Evolutionary conservation across 2,888 invertebrate genomes (phyloP).

Genomic region (Rhingia rostrata): DNA sequence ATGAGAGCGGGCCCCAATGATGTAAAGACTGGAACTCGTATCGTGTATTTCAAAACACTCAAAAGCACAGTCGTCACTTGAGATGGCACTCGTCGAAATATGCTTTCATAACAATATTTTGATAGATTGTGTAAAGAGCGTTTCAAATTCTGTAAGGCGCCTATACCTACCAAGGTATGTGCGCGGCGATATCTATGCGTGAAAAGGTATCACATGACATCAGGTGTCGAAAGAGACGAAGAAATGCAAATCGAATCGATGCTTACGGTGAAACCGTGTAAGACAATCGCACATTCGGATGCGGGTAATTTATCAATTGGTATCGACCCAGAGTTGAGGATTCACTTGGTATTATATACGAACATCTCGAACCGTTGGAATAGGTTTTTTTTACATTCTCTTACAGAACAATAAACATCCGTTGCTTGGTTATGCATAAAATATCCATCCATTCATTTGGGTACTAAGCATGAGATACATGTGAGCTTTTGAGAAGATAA

Average conservation of each 20-base stretch:
- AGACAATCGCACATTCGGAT: slow-evolving; percentile 38
- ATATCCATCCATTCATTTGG: slow-evolving; percentile 16
- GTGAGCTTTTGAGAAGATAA: slow-evolving; percentile 30
- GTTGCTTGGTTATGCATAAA: slow-evolving; percentile 41
- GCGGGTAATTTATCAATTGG: slow-evolving; percentile 64
- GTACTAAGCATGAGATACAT: not conserved
- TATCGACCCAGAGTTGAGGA: slow-evolving; percentile 25
- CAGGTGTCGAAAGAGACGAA: slow-evolving; percentile 42
- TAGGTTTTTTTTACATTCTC: not conserved
- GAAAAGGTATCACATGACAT: slow-evolving; percentile 8
- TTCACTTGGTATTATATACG: slow-evolving; percentile 15
- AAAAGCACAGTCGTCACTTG: slow-evolving; percentile 12
- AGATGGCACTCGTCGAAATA: slow-evolving; percentile 4
- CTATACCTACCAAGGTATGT: slow-evolving; percentile 27
- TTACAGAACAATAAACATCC: not conserved
- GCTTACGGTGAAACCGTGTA: slow-evolving; percentile 15
- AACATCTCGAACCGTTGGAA: slow-evolving; percentile 34
- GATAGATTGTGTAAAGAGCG: slow-evolving; percentile 62
- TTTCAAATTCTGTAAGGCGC: slow-evolving; percentile 33
- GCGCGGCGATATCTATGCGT: slow-evolving; percentile 26
- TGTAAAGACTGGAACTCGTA: slow-evolving; percentile 49
- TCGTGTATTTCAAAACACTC: slow-evolving; percentile 2
- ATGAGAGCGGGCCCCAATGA: slow-evolving; percentile 37
- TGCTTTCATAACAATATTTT: slow-evolving; percentile 43
- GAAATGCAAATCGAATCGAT: slow-evolving; percentile 28